Evolutionary conservation across 1,140 invertebrate species (phyloP), one percentile per base, ranked within the genome.

Genomic region (Pseudomyrmex concolor): DNA sequence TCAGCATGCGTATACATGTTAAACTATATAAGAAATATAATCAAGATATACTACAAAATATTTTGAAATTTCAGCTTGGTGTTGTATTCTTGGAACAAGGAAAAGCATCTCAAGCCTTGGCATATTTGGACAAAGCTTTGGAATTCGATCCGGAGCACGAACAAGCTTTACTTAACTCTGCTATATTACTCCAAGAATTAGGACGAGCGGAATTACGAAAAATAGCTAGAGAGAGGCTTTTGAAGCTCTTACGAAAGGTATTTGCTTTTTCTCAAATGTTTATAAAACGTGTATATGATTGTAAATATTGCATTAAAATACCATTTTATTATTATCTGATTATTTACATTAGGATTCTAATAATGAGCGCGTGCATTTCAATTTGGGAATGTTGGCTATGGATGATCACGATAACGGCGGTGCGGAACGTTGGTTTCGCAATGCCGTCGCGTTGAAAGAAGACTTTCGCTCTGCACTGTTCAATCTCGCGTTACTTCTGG

Each of bases 341-440:
- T 66, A 43, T n/a, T n/a, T n/a, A n/a, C n/a, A n/a, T n/a, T 22
- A 96, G 96, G 96, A 95, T 86, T 93, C 94, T 0, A 96, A 96
- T 70, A 98, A 98, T 92, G 98, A 99, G 91, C 95, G 98, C 73
- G 97, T 98, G 2, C 97, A 98, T 92, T 99, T 99, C 92, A 99
- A 99, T 94, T 95, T 99, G 59, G 98, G 98, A 76, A 99, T 99
- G 98, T 94, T 99, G 51, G 97, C 98, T 17, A 99, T 99, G 98
- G 98, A 99, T 92, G 98, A 98, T 91, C 96, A 97, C 50, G 97
- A 98, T 91, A 97, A 96, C 25, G 95, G 96, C n/a, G 96, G 97
- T 86, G 98, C 98, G 0, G 98, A 98, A 92, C 96, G 97, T 59
- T 98, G 97, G 96, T 98, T 99, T 92, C 95, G 97, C 64, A 96